Conservation (phyloP, 2,888 invertebrate species). For the Erebia palarica region DNA sequence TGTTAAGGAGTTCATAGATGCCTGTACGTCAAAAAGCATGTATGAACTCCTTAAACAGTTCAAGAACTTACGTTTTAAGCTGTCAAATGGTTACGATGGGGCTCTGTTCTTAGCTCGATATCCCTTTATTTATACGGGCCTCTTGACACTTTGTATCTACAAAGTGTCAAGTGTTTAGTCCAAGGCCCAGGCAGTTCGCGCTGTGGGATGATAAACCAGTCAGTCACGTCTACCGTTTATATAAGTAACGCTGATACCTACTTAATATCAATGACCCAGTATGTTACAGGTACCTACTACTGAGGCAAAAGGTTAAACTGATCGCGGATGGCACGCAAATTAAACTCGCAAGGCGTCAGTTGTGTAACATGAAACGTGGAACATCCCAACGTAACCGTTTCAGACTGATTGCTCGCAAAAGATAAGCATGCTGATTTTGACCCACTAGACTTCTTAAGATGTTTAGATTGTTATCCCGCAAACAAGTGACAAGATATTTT, state of each 20-base stretch:
- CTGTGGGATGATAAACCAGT: no score
- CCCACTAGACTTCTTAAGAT: constrained; percentile 16
- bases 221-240: no score
- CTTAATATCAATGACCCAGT: constrained; percentile 25
- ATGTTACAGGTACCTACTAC: constrained; percentile 18
- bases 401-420: constrained; percentile 18
- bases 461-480: constrained; percentile 9
- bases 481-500: constrained; percentile 12
- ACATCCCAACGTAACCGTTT: constrained; percentile 25
- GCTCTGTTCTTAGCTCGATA: no score
- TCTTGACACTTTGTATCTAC: no score
- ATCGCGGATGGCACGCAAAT: constrained; percentile 48
- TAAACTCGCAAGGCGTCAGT: constrained; percentile 22
- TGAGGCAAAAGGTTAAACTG: constrained; percentile 43
- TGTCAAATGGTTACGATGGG: no score
- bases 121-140: no score
- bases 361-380: constrained; percentile 28
- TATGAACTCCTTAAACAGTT: no score
- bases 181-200: no score
- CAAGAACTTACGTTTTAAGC: no score
- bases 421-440: constrained; percentile 33
- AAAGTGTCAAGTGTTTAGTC: no score
- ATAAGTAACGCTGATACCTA: not conserved
- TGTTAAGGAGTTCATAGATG: no score
- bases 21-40: no score